These are phyloP conservation scores for honey bee (Apis mellifera) DNA, from an alignment of 1,140 invertebrate genomes.

Conservation along the genomic window Amel_HAv3.1 CM009940.2:6028001-6028500, in stretches of 20 bases:
- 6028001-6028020: neutral
- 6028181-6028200: slow-evolving; percentile 10
- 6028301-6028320: neutral
- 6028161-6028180: neutral
- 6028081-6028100: too few species aligned
- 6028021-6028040: neutral
- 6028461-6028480: slow-evolving; percentile 17
- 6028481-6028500: slow-evolving; percentile 8
- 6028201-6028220: slow-evolving; percentile 38
- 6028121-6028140: slow-evolving; percentile 41
- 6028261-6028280: neutral
- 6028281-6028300: neutral
- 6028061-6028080: neutral
- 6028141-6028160: slow-evolving; percentile 49
- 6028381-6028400: slow-evolving; percentile 9
- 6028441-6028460: slow-evolving; percentile 24
- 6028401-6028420: neutral
- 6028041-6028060: slow-evolving; percentile 14
- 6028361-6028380: slow-evolving; percentile 14
- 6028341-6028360: neutral
- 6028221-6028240: slow-evolving; percentile 5
- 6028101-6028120: slow-evolving; percentile 42
- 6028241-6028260: too few species aligned
- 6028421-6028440: neutral
- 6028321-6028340: neutral